Base-by-base conservation (phyloP, 2,113 vertebrate species). In the Hippocampus abdominalis region DNA sequence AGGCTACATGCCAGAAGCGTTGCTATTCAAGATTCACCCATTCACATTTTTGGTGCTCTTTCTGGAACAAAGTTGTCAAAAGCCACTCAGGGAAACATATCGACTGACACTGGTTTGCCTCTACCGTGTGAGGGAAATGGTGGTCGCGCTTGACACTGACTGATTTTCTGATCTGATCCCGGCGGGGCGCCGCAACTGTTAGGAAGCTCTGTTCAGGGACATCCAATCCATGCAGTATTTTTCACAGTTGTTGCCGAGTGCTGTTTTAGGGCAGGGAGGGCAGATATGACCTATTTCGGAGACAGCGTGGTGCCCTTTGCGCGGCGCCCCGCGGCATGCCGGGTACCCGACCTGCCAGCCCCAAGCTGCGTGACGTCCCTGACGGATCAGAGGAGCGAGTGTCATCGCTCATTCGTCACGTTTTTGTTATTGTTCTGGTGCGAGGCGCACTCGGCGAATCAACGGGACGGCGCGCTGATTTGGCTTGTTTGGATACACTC, bases 261-360 rank as follows among this genome's bases (percentile, higher is more conserved):
- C 27, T 20, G 29, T 42, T 64, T 42, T n/a, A 39, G 39, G 68
- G 48, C 51, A 48, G 61, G 6, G 25, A 59, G 60, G 21, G 65
- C 62, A 70, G 75, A 74, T 64, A 16, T 83, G 81, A 85, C 77
- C 80, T 78, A 77, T 79, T 87, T 86, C 44, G 65, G 70, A 81
- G 84, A 79, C 76, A 75, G 78, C 4, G 56, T 39, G 71, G 67
- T 72, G 78, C 61, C 75, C 72, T 78, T 56, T 73, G 74, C 78
- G 78, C 78, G 88, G 83, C 76, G 78, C 83, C 86, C 83, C 49
- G 74, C 48, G 77, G 84, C 87, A 75, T 76, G 78, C 73, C 80
- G 83, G 81, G 78, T 75, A 72, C 21, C 64, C 65, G 73, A 70
- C 81, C 57, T 2, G 56, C 71, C 54, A 15, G 57, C 68, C 62